Percentiles rank a stretch among this genome's conserved stretches.
Conservation (phyloP, 2,888 invertebrate species). For the Sarcophaga carnaria region DNA sequence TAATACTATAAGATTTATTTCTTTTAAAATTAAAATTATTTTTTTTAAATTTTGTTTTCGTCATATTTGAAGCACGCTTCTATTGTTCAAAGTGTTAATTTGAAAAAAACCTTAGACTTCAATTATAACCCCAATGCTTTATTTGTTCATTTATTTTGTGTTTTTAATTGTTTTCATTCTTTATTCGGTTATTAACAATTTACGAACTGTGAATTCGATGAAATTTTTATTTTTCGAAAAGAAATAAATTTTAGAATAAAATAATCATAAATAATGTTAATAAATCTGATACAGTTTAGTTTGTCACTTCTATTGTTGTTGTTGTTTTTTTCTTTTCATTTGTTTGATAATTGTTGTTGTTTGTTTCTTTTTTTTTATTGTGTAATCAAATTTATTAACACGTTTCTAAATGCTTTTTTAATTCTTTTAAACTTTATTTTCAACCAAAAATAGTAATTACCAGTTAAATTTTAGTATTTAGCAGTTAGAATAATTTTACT, state of each 20-base stretch:
- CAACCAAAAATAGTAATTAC: background rate
- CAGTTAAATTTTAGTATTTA: too few species aligned
- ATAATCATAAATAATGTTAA: background rate
- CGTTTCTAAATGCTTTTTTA: background rate
- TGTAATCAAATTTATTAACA: conserved; percentile 6
- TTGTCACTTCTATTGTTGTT: background rate
- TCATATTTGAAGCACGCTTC: conserved; percentile 7
- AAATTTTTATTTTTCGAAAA: background rate
- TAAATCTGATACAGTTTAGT: background rate
- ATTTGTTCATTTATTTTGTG: background rate
- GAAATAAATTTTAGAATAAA: background rate
- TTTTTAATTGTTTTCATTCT: background rate
- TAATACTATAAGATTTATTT: too few species aligned
- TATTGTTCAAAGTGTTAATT: conserved; percentile 18
- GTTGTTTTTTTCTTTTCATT: too few species aligned
- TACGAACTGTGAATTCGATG: background rate
- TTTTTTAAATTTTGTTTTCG: background rate
- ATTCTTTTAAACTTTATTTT: background rate
- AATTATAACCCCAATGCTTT: conserved; percentile 10
- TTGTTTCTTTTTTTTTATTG: background rate
- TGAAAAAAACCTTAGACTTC: conserved; percentile 21
- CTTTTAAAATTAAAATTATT: too few species aligned
- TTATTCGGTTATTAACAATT: background rate
- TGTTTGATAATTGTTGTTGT: too few species aligned
- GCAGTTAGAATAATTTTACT: too few species aligned